Evolutionary conservation across 2,888 invertebrate species (phyloP).

Genomic region (Plusia festucae): DNA sequence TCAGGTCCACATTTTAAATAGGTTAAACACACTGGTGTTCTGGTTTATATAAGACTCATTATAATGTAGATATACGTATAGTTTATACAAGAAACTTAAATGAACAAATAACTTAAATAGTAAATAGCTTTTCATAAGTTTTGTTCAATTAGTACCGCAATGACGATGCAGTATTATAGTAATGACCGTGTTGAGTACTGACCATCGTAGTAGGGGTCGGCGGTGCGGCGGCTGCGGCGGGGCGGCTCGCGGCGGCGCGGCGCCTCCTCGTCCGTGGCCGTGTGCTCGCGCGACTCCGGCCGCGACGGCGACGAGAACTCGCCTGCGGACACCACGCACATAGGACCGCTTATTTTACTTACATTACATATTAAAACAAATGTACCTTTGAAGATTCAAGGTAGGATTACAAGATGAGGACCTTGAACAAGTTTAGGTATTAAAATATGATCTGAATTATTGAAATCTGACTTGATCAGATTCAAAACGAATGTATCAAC

Average conservation of each 20-base stretch:
- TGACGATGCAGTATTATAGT: too few relatives aligned
- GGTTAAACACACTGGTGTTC: background rate
- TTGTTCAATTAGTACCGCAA: too few relatives aligned
- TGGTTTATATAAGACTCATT: background rate
- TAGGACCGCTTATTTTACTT: background rate
- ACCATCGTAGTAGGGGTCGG: conserved; percentile 77
- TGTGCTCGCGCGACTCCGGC: conserved; percentile 78
- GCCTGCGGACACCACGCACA: conserved; percentile 58
- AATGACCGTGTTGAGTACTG: conserved; percentile 34
- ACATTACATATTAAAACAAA: too few relatives aligned
- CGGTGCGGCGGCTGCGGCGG: conserved; percentile 57
- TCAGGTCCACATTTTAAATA: conserved; percentile 10
- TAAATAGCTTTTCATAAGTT: too few relatives aligned
- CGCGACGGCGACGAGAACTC: conserved; percentile 78
- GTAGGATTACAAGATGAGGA: too few relatives aligned
- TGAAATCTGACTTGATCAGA: background rate
- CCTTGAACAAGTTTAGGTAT: too few relatives aligned
- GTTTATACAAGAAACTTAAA: background rate
- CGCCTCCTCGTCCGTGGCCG: conserved; percentile 77
- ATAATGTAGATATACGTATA: too few relatives aligned
- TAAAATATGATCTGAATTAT: background rate
- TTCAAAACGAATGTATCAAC: conserved; percentile 10
- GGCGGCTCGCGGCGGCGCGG: conserved; percentile 63
- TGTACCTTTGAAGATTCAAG: too few relatives aligned
- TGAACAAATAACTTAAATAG: background rate